These are phyloP conservation scores for Gavia stellata DNA, from an alignment of 2,113 vertebrate species.

Conservation along the genomic window DNA sequence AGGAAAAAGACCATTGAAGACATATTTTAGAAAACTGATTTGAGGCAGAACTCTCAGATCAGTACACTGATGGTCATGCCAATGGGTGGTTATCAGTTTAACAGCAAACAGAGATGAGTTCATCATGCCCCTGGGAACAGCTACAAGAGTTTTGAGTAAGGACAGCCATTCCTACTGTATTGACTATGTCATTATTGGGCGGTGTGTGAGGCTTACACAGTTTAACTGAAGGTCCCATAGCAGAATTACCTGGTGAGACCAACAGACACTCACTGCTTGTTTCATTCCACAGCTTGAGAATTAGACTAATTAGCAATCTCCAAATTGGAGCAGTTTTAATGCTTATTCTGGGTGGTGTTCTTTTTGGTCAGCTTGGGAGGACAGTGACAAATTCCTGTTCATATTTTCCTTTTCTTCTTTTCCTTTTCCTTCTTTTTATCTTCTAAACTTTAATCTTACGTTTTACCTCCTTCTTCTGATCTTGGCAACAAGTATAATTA, in stretches of 20 bases:
- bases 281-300: neutral
- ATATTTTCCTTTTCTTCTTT: neutral
- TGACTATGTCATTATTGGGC: too few relatives aligned
- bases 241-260: neutral
- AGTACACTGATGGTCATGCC: neutral
- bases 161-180: fast-evolving
- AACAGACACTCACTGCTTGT: neutral
- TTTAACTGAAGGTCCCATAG: neutral
- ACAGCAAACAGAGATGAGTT: neutral
- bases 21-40: neutral
- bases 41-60: neutral
- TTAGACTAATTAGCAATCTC: neutral
- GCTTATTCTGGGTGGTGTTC: neutral
- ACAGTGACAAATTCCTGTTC: neutral
- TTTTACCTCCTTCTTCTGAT: neutral
- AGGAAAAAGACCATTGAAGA: neutral
- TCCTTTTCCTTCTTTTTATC: neutral
- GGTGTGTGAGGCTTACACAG: neutral
- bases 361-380: neutral
- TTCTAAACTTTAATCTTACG: neutral
- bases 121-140: neutral
- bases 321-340: neutral
- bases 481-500: neutral
- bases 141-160: neutral
- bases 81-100: fast-evolving